Evolutionary conservation across 1,140 invertebrate genomes (phyloP).

Genomic region (Musca domestica): DNA sequence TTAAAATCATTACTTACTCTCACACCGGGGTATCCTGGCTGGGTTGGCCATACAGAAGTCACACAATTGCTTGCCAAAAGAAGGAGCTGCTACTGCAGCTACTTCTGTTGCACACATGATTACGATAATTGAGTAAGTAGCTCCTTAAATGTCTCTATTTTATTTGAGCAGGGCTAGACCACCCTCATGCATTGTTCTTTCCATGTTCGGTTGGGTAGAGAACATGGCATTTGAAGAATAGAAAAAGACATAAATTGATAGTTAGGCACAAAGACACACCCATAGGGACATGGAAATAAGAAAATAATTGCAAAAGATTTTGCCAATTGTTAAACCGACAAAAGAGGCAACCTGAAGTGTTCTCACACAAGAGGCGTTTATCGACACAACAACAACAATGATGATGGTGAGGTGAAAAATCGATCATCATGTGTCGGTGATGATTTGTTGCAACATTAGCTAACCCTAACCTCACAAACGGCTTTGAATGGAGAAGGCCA

Average conservation of each 20-base stretch:
- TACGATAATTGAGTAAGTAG: neutral
- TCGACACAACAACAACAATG: neutral
- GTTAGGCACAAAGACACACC: no score
- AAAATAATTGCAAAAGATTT: constrained; percentile 16
- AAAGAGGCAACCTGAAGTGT: constrained; percentile 18
- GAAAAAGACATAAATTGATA: neutral
- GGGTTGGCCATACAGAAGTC: neutral
- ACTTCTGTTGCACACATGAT: neutral
- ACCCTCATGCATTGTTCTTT: constrained; percentile 22
- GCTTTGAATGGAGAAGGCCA: neutral
- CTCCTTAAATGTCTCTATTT: neutral
- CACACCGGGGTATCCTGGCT: neutral
- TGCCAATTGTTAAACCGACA: constrained; percentile 9
- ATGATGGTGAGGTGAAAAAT: neutral
- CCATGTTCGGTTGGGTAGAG: neutral
- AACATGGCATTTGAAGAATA: constrained; percentile 14
- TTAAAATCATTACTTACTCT: constrained; percentile 3
- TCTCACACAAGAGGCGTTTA: constrained; percentile 15
- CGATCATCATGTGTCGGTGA: neutral
- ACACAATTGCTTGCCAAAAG: neutral
- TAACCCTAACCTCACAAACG: constrained; percentile 16
- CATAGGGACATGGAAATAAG: neutral
- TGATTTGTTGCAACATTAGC: constrained; percentile 1
- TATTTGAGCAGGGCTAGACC: neutral
- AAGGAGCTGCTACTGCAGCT: neutral